These are phyloP conservation scores for Platygyra sinensis DNA, from an alignment of 64 coral and sea anemone species.

Conservation along the genomic window DNA sequence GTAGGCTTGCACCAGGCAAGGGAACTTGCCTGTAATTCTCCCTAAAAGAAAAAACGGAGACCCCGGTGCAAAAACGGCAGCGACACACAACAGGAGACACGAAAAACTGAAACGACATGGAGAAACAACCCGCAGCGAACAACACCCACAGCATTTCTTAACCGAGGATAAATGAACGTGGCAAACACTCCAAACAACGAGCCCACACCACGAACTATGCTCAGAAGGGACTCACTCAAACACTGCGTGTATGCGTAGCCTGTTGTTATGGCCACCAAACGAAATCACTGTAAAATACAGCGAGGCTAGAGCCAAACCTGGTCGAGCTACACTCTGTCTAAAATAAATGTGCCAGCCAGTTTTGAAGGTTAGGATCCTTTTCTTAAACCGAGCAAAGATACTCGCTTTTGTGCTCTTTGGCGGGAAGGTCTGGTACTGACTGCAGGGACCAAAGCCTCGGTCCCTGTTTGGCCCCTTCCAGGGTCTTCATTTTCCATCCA, in stretches of 20 bases:
- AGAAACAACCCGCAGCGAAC: slow-evolving; percentile 87
- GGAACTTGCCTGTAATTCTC: slow-evolving; percentile 18
- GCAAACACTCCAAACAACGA: slow-evolving; percentile 83
- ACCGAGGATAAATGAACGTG: slow-evolving; percentile 82
- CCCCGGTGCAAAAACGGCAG: slow-evolving; percentile 83
- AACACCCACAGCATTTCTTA: slow-evolving; percentile 74
- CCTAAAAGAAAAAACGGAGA: slow-evolving; percentile 82
- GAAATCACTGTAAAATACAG: slow-evolving; percentile 92
- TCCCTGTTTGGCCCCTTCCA: slow-evolving; percentile 3
- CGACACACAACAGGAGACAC: slow-evolving; percentile 81
- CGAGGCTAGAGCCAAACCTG: slow-evolving; percentile 79
- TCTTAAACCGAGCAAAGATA: slow-evolving; percentile 59
- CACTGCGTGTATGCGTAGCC: slow-evolving; percentile 93
- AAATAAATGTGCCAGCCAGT: slow-evolving; percentile 80
- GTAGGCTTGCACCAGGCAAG: slow-evolving; percentile 14
- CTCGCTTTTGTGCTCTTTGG: not conserved
- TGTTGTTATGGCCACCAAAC: slow-evolving; percentile 82
- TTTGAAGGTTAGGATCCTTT: slow-evolving; percentile 62
- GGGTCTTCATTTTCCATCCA: slow-evolving; percentile 45
- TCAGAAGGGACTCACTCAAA: slow-evolving; percentile 68
- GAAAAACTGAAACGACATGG: slow-evolving; percentile 83
- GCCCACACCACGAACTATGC: slow-evolving; percentile 73
- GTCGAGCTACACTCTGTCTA: slow-evolving; percentile 75
- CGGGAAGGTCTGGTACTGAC: not conserved
- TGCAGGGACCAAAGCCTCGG: slow-evolving; percentile 32